Evolutionary conservation across 2,888 invertebrate genomes (phyloP).

Genomic region (Byasa hedistus): DNA sequence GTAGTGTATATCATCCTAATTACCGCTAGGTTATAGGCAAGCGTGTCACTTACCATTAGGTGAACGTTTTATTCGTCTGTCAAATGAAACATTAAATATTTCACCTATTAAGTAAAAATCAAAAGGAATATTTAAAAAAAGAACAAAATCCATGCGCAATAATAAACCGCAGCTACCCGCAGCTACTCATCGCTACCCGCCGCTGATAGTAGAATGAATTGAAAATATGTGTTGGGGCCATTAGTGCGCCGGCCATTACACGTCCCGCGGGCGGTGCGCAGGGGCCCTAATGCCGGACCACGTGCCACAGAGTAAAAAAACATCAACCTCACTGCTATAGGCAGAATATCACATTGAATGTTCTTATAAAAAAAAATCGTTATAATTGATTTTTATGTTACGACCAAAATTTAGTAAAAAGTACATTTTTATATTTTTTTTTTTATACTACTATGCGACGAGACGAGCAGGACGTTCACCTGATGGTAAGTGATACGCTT

Average conservation of each 20-base stretch:
- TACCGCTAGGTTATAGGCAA: no score
- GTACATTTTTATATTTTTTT: no score
- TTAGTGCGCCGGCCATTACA: conserved; percentile 54
- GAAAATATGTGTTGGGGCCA: conserved; percentile 66
- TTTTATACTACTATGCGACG: no score
- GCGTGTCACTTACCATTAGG: neutral
- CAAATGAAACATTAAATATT: no score
- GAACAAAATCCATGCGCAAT: conserved; percentile 45
- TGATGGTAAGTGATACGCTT: no score
- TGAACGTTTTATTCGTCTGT: no score
- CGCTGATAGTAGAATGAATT: conserved; percentile 57
- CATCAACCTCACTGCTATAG: conserved; percentile 17
- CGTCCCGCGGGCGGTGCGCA: conserved; percentile 50
- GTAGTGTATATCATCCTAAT: no score
- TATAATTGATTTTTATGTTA: no score
- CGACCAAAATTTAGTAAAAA: no score
- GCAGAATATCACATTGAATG: conserved; percentile 11
- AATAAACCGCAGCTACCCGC: conserved; percentile 42
- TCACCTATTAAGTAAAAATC: no score
- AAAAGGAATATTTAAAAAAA: conserved; percentile 14
- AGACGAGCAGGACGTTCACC: no score
- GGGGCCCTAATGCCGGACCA: conserved; percentile 46
- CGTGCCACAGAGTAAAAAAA: conserved; percentile 41
- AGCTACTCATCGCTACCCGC: no score
- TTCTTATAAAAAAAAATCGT: neutral